phyloP scores from a whole-genome alignment of 1,140 invertebrate genomes.

The Anoplophora glabripennis region DNA sequence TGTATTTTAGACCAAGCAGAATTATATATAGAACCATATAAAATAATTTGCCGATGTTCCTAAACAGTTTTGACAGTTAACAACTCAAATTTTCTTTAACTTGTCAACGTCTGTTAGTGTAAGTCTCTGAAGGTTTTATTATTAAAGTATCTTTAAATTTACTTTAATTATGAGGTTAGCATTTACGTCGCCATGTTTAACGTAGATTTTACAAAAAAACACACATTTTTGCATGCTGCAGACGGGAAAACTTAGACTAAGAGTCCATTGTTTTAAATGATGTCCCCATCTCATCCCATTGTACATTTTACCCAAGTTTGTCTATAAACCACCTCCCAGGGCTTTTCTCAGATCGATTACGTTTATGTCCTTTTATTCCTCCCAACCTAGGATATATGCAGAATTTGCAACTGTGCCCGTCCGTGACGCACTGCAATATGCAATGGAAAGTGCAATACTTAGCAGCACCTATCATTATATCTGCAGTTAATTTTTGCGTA shows the following conservation, averaged over 20 bases:
- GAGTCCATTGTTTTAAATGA: constrained; percentile 5
- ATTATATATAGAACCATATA: too few species aligned
- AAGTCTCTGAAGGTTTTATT: background rate
- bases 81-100: constrained; percentile 9
- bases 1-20: constrained; percentile 15
- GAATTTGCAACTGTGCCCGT: too few species aligned
- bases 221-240: constrained; percentile 7
- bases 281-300: background rate
- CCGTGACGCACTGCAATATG: constrained; percentile 10
- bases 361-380: constrained; percentile 27
- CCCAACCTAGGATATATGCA: constrained; percentile 2
- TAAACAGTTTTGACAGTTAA: constrained; percentile 3
- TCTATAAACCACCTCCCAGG: constrained; percentile 30
- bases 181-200: constrained; percentile 44
- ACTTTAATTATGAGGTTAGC: constrained; percentile 35
- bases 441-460: constrained; percentile 2
- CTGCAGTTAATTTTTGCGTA: constrained; percentile 6
- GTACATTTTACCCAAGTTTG: background rate
- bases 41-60: too few species aligned
- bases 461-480: background rate
- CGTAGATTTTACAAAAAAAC: constrained; percentile 36
- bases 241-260: constrained; percentile 1
- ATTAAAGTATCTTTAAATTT: constrained; percentile 19
- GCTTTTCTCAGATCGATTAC: constrained; percentile 34
- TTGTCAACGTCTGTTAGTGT: constrained; percentile 4